These are phyloP conservation scores for Pardosa pseudoannulata DNA, from an alignment of 2,888 invertebrate species.

Conservation along the genomic window DNA sequence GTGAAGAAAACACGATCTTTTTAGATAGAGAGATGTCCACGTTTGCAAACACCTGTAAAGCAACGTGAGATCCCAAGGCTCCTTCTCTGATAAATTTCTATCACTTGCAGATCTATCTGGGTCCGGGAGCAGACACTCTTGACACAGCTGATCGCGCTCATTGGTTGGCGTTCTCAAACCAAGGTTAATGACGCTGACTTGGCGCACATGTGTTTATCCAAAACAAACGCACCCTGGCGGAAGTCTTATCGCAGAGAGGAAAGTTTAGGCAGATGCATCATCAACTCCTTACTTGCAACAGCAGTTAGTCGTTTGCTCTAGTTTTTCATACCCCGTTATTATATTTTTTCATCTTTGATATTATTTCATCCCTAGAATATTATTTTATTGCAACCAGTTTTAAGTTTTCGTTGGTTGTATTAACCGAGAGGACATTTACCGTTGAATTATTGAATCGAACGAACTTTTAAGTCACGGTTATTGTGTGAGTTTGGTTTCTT, in stretches of 20 bases:
- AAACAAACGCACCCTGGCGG: constrained; percentile 40
- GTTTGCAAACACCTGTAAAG: neutral
- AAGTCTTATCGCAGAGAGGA: constrained; percentile 36
- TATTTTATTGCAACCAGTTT: too few species aligned
- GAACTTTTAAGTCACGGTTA: too few species aligned
- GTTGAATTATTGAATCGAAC: too few species aligned
- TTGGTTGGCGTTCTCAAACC: constrained; percentile 46
- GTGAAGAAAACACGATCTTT: too few species aligned
- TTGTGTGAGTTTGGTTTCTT: too few species aligned
- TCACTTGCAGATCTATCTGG: constrained; percentile 4
- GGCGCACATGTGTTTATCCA: constrained; percentile 41
- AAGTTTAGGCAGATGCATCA: constrained; percentile 32
- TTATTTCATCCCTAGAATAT: too few species aligned
- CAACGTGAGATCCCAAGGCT: neutral
- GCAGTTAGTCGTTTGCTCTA: too few species aligned
- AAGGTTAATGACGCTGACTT: constrained; percentile 64
- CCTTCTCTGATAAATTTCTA: neutral
- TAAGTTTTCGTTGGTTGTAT: too few species aligned
- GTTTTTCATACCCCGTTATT: too few species aligned
- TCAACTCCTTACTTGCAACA: constrained; percentile 12
- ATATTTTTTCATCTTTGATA: too few species aligned
- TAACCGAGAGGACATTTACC: too few species aligned
- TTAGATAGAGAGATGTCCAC: too few species aligned
- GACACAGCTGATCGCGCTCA: constrained; percentile 61
- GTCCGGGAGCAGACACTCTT: constrained; percentile 44